Evolutionary conservation across 2,797 vertebrate genomes (phyloP), one percentile per base, ranked within the genome.

Genomic region (Chromis chromis): DNA sequence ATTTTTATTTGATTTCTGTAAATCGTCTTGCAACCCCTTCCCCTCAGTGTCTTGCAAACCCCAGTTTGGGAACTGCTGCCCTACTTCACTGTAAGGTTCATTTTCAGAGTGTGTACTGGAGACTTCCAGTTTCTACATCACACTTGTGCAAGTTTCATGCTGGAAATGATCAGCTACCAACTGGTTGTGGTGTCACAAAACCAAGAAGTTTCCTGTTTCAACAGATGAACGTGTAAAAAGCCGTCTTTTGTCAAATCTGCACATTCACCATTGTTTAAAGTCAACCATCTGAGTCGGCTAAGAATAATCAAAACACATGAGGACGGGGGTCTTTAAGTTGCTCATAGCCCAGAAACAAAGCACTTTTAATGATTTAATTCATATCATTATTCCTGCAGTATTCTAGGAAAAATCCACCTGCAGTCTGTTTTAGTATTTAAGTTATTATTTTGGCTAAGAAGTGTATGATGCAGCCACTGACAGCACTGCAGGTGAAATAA

Each of bases 401-500:
- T 59, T 58, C 21, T 4, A 31, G 44, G 14, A 42, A 53, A n/a
- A 25, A 59, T 53, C 48, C 31, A 25, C n/a, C 13, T 42, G n/a
- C 44, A n/a, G 31, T 27, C 12, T 25, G 36, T 27, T 70, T 57
- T 50, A 21, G 24, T 65, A 4, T 66, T 49, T 7, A 25, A 40
- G 65, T 6, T 44, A 33, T 24, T 69, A 9, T 67, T 39, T 69
- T 74, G 53, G 31, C 25, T 58, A 14, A 61, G 53, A 27, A 11
- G 66, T 40, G 21, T 46, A 39, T 68, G 55, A 39, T 24, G 49
- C 17, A 60, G 70, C 65, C 56, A 28, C 22, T 36, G 75, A 72
- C 78, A 4, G 24, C 2, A 67, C 84, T 75, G 70, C 64, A 65
- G 74, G 78, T 70, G 40, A 62, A 31, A 28, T 17, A 68, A 50